Evolutionary conservation across 2,888 invertebrate genomes (phyloP).

Genomic region (Boloria euphrosyne): DNA sequence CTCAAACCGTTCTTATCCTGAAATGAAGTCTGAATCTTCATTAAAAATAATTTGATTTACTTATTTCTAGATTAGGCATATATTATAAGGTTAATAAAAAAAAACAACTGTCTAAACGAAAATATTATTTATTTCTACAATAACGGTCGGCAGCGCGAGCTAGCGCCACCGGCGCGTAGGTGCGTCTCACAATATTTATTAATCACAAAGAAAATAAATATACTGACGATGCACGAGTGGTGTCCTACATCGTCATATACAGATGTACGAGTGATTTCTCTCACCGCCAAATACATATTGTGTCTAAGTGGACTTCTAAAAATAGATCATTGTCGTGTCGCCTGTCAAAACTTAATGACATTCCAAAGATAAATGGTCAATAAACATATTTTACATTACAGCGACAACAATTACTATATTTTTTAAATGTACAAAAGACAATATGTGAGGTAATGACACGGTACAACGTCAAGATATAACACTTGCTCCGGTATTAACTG

Average conservation of each 20-base stretch:
- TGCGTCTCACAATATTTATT: slow-evolving; percentile 78
- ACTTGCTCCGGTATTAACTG: slow-evolving; percentile 62
- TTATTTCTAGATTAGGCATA: neutral
- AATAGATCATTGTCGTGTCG: slow-evolving; percentile 64
- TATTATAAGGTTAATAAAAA: slow-evolving; percentile 45
- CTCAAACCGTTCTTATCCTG: no score
- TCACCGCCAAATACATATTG: slow-evolving; percentile 63
- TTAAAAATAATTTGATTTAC: neutral
- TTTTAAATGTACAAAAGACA: slow-evolving; percentile 69
- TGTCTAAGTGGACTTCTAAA: slow-evolving; percentile 71
- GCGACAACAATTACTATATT: slow-evolving; percentile 74
- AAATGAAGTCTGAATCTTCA: neutral
- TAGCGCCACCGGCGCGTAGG: slow-evolving; percentile 60
- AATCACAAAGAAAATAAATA: slow-evolving; percentile 75
- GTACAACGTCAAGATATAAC: slow-evolving; percentile 54
- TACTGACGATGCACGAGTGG: slow-evolving; percentile 64
- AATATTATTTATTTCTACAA: slow-evolving; percentile 82
- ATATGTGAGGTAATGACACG: slow-evolving; percentile 76
- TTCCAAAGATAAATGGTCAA: slow-evolving; percentile 66
- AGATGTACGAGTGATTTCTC: slow-evolving; percentile 60
- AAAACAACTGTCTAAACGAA: slow-evolving; percentile 74
- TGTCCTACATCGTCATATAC: slow-evolving; percentile 61
- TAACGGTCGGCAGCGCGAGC: slow-evolving; percentile 65
- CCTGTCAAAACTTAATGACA: slow-evolving; percentile 61
- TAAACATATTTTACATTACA: slow-evolving; percentile 71